phyloP scores from a whole-genome alignment of 1,140 invertebrate genomes.

The Microplitis demolitor region DNA sequence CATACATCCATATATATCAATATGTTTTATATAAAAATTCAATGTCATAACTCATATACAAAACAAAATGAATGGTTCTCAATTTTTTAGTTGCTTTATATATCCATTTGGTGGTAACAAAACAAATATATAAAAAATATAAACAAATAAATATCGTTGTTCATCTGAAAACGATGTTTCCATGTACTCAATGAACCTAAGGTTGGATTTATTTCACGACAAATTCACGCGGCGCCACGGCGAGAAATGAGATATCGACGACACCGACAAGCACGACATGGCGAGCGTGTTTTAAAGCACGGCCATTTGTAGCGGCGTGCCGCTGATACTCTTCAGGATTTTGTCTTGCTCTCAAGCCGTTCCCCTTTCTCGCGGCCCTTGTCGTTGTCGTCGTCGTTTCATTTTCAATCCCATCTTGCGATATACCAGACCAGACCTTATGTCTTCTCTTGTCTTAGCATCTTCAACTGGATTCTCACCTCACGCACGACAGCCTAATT shows the following conservation, averaged over 20 bases:
- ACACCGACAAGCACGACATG: constrained; percentile 30
- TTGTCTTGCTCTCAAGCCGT: constrained; percentile 13
- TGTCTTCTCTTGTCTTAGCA: not conserved
- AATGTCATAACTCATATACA: too few species aligned
- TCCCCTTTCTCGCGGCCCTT: not conserved
- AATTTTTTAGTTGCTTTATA: not conserved
- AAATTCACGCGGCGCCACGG: constrained; percentile 22
- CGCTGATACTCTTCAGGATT: constrained; percentile 14
- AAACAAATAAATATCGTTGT: not conserved
- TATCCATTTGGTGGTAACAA: too few species aligned
- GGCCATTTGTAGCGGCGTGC: constrained; percentile 32
- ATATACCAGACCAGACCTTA: not conserved
- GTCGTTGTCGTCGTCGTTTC: not conserved
- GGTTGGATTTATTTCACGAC: constrained; percentile 13
- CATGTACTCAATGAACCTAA: constrained; percentile 6
- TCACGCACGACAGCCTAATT: constrained; percentile 29
- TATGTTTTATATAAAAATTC: too few species aligned
- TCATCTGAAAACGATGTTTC: not conserved
- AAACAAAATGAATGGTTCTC: not conserved
- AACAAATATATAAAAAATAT: not conserved
- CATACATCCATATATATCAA: not conserved
- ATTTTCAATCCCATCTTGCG: not conserved
- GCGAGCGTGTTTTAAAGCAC: constrained; percentile 33
- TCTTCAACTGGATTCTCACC: constrained; percentile 26
- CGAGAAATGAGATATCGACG: constrained; percentile 38